Conservation (phyloP, 1,140 invertebrate species). For the Centruroides sculpturatus region DNA sequence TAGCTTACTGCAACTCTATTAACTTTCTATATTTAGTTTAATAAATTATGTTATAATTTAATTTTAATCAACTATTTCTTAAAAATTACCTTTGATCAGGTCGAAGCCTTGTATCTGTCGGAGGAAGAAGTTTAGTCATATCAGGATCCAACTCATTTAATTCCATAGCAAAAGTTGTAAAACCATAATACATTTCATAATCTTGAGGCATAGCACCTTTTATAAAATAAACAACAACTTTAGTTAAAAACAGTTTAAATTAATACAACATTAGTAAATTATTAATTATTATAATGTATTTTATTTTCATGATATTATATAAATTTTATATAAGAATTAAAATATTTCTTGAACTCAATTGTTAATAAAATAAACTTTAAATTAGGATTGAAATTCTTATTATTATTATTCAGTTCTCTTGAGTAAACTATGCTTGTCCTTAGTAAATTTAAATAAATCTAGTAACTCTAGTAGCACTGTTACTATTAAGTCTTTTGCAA, state of each 20-base stretch:
- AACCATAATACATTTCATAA: slow-evolving; percentile 66
- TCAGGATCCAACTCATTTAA: slow-evolving; percentile 61
- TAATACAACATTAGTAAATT: background rate
- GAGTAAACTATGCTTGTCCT: too few species aligned
- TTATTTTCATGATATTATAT: background rate
- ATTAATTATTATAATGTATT: background rate
- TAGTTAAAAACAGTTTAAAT: background rate
- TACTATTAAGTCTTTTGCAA: too few species aligned
- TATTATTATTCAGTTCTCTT: too few species aligned
- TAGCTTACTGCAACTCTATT: too few species aligned
- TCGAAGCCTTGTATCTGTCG: slow-evolving; percentile 54
- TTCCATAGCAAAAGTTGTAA: slow-evolving; percentile 70
- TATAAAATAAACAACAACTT: slow-evolving; percentile 5
- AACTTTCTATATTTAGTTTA: too few species aligned
- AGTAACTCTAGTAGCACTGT: too few species aligned
- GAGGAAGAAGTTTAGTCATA: slow-evolving; percentile 43
- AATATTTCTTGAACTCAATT: too few species aligned
- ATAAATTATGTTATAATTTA: background rate
- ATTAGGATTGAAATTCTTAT: too few species aligned
- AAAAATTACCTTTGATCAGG: slow-evolving; percentile 37
- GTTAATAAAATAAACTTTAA: too few species aligned
- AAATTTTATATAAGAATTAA: background rate
- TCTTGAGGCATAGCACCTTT: slow-evolving; percentile 61
- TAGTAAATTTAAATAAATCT: too few species aligned
- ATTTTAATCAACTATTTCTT: background rate